Base-by-base conservation (phyloP, 2,888 invertebrate genomes). In the Rhodophaea formosa region DNA sequence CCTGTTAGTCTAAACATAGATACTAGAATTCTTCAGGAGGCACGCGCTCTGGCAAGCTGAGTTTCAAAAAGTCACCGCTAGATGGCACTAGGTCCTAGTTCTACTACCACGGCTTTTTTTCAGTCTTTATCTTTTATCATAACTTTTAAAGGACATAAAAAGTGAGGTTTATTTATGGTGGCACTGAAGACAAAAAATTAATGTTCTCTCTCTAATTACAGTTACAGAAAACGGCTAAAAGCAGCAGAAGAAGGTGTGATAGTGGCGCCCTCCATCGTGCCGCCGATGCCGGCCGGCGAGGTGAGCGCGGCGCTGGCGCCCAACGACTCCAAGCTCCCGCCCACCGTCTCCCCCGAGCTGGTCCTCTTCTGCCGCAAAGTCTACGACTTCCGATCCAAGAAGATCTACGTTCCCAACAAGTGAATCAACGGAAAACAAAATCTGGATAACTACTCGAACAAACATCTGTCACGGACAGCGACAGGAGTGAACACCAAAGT, bases 351-450 rank as follows among this genome's bases (percentile, higher is more conserved):
- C 58, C 93, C 95, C 8, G 98, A 98, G 74, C 94, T 97, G 84
- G 96, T 99, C 46, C 96, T 98, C 82, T 97, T 98, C 92, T 98
- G 98, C 87, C 95, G 98, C 53, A 95, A 97, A 72, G 80, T 98
- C 61, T 99, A 98, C 92, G 98, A 99, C 90, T 98, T 97, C 91
- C 94, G 98, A 70, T 96, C 97, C 73, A 97, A 97, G 80, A 92
- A 96, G 71, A 93, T 96, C 63, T 87, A 88, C 65, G 81, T 84
- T 12, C 88, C 87, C 52, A 87, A 84, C 79, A 90, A 91, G 74
- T 91, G 90, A 90, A 73, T 69, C 45, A 44, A 39, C 15, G 16
- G 44, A 53, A 43, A 59, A 56, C 61, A 47, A 32, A 51, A 47
- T 61, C 65, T 64, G 75, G 74, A 68, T 67, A 51, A 64, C 68